Evolutionary conservation across 35 echinoderm and acorn worm species (phyloP).

Genomic region (Lytechinus variegatus): DNA sequence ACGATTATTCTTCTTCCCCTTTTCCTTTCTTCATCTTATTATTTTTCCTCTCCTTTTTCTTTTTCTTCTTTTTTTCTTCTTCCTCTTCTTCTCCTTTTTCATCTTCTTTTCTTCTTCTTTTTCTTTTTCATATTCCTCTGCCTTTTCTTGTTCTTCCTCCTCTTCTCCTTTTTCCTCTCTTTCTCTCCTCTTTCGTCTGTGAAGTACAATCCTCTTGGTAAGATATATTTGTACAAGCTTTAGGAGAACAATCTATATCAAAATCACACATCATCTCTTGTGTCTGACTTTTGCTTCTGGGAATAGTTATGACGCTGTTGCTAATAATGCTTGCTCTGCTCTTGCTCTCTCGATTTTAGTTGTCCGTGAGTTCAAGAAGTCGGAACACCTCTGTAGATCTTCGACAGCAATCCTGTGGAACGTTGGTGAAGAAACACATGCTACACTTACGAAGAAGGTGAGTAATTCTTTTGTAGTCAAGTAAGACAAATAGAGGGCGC

Average conservation of each 20-base stretch:
- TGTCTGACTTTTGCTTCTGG: background rate
- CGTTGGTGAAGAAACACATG: constrained; percentile 9
- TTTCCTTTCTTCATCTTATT: too few relatives aligned
- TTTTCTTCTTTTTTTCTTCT: too few relatives aligned
- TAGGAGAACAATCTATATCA: background rate
- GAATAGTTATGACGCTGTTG: background rate
- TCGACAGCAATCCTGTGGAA: constrained; percentile 27
- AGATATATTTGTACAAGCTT: too few relatives aligned
- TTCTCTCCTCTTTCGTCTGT: too few relatives aligned
- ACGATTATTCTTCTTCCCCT: too few relatives aligned
- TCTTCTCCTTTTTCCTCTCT: too few relatives aligned
- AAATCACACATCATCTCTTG: background rate
- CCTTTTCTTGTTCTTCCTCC: too few relatives aligned
- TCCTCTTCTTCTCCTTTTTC: too few relatives aligned
- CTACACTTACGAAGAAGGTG: constrained; percentile 44
- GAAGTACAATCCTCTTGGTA: too few relatives aligned
- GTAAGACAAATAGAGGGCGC: background rate
- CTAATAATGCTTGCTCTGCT: background rate
- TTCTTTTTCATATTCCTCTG: too few relatives aligned
- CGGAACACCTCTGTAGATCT: background rate
- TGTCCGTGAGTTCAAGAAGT: background rate
- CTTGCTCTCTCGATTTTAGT: background rate
- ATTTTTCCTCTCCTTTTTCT: too few relatives aligned
- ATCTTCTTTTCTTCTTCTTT: too few relatives aligned
- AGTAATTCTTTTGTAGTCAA: background rate